Evolutionary conservation across 2,113 vertebrate species (phyloP), one percentile per base, ranked within the genome.

Genomic region (Salvelinus alpinus): DNA sequence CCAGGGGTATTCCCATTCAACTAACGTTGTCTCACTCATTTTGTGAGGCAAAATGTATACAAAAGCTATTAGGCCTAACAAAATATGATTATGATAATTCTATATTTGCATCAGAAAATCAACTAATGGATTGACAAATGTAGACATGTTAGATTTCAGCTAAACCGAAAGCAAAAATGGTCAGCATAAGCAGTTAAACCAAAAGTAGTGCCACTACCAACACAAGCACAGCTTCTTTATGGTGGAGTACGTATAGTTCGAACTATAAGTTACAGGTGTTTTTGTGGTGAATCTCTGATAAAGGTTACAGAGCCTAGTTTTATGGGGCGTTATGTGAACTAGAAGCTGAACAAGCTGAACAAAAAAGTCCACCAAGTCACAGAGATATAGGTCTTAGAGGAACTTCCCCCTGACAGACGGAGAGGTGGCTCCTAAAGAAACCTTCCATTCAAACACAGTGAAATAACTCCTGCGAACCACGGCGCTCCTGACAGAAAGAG

Each of bases 1-100:
- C 1, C 12, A 71, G 72, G 22, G 64, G 83, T 44, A 79, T 79
- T 72, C 73, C 79, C 20, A 25, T 14, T 44, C 3, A 73, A 64
- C 38, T 16, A 11, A 22, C 38, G 38, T 44, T 44, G 38, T 44
- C 38, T 44, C 38, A 12, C 14, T 54, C 51, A 54, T 14, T 54
- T 54, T 54, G 51, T 54, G 14, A 54, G 14, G 25, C 5, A 13
- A 48, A 24, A 9, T 22, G 4, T 18, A 24, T 20, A 16, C 31
- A 70, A 8, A 9, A 70, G 38, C 60, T 16, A 54, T 16, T 54
- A 54, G 51, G 16, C 51, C 51, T 54, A 51, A 51, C 48, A 20
- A 38, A 34, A 68, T 20, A 34, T 29, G 25, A 14, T 13, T 7
- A 38, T 18, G 29, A 4, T 18, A 68, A 31, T 51, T 51, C 14